Base-by-base conservation (phyloP, 2,113 vertebrate genomes). In the Bubo bubo region DNA sequence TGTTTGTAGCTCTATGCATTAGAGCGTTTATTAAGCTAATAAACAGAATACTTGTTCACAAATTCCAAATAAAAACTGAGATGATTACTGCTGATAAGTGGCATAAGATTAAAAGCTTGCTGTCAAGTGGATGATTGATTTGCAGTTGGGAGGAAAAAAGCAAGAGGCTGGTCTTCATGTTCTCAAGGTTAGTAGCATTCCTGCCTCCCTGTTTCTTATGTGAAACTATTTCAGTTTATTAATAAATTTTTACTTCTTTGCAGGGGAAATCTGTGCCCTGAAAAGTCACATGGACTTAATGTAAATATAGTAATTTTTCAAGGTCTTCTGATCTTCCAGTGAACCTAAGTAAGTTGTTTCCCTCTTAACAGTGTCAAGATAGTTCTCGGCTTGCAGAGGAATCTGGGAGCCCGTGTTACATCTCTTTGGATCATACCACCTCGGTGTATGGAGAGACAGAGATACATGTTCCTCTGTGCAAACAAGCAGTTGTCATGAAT, bases 161-260 rank as follows among this genome's bases (percentile, higher is more conserved):
- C 70, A 80, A 86, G 92, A 95, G 45, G 27, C 89, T 76, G 79
- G 14, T 83, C 85, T 90, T 82, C 82, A 3, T 19, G 4, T 81
- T 93, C n/a, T 83, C 55, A 86, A 94, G 91, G 96, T 97, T 86
- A 97, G 97, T 97, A 96, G 30, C 52, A 37, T 90, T 58, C 68
- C 59, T 86, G 58, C 77, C 64, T 90, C 63, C 71, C 12, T 73
- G 16, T 93, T 79, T 71, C 47, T 74, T 62, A 34, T 3, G 4
- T 79, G 34, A 77, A 79, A 30, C 30, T 94, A 11, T 79, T 86
- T 34, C 73, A 35, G 39, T 58, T 88, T 75, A 95, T 95, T 98
- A 97, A 98, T 86, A n/a, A 71, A 11, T 60, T 76, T 95, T 89
- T 97, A 94, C 91, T 97, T 97, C 96, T 96, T 96, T 97, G 85